phyloP scores from a whole-genome alignment of 2,113 vertebrate genomes.

The Pholis gunnellus region DNA sequence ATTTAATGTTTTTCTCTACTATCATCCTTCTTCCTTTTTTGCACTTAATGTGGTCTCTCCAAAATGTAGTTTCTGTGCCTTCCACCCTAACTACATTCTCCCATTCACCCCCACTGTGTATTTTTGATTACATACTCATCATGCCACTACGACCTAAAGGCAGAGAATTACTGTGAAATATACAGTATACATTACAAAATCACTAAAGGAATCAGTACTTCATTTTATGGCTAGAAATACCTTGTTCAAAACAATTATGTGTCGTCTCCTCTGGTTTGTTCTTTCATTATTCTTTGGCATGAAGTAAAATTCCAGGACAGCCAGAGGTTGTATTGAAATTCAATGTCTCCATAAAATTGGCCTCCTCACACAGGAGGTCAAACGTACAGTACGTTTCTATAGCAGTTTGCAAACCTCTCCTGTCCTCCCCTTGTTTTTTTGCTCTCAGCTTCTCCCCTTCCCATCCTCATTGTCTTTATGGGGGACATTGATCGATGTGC shows the following conservation, averaged over 20 bases:
- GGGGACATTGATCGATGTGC: constrained; percentile 69
- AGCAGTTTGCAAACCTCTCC: constrained; percentile 36
- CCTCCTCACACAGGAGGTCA: constrained; percentile 24
- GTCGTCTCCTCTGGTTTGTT: background rate
- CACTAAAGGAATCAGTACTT: constrained; percentile 29
- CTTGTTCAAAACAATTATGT: background rate
- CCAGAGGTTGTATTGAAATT: background rate
- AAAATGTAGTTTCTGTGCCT: constrained; percentile 22
- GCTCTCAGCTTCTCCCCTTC: constrained; percentile 17
- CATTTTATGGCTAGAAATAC: background rate
- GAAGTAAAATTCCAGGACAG: background rate
- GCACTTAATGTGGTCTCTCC: constrained; percentile 11
- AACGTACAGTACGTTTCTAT: constrained; percentile 1
- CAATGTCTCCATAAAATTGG: background rate
- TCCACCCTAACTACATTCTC: constrained; percentile 1
- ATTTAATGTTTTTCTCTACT: constrained; percentile 12
- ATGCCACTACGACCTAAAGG: constrained; percentile 29
- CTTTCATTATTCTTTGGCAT: background rate
- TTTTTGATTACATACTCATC: constrained; percentile 46
- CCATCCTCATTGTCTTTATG: constrained; percentile 55
- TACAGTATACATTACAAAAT: constrained; percentile 22
- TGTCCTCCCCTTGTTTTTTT: constrained; percentile 6
- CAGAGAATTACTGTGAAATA: constrained; percentile 34
- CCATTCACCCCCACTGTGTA: constrained; percentile 19
- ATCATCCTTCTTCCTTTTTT: constrained; percentile 19